Evolutionary conservation across 2,888 invertebrate species (phyloP).

Genomic region (Chrysolina americana): DNA sequence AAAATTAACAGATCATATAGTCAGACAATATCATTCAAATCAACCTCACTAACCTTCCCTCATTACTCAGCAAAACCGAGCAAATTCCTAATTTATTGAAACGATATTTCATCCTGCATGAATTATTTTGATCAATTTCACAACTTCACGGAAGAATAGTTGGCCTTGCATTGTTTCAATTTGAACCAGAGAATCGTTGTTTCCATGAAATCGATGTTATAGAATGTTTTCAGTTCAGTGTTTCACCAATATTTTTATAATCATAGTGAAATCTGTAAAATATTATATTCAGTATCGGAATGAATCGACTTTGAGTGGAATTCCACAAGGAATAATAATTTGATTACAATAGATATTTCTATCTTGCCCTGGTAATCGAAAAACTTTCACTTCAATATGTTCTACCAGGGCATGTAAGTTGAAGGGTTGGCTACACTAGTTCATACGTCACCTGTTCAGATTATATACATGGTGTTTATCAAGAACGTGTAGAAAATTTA

Average conservation of each 20-base stretch:
- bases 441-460: too few relatives aligned
- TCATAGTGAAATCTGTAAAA: not conserved
- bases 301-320: too few relatives aligned
- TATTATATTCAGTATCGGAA: too few relatives aligned
- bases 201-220: slow-evolving; percentile 16
- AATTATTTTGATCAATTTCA: slow-evolving; percentile 34
- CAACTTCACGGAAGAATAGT: slow-evolving; percentile 40
- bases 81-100: not conserved
- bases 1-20: not conserved
- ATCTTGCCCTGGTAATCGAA: too few relatives aligned
- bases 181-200: not conserved
- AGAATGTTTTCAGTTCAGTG: not conserved
- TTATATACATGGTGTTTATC: too few relatives aligned
- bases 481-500: too few relatives aligned
- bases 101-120: slow-evolving; percentile 30
- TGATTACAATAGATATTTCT: too few relatives aligned
- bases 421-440: too few relatives aligned
- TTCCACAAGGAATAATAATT: too few relatives aligned
- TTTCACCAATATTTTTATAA: not conserved
- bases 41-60: not conserved
- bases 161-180: slow-evolving; percentile 41
- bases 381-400: too few relatives aligned
- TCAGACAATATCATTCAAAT: not conserved
- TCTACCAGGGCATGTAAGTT: not conserved
- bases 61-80: not conserved